A percentile compares a stretch with the other conserved stretches of the same genome.
Evolutionary conservation across 1,140 invertebrate genomes (phyloP).

Genomic region (Drosophila punjabiensis): DNA sequence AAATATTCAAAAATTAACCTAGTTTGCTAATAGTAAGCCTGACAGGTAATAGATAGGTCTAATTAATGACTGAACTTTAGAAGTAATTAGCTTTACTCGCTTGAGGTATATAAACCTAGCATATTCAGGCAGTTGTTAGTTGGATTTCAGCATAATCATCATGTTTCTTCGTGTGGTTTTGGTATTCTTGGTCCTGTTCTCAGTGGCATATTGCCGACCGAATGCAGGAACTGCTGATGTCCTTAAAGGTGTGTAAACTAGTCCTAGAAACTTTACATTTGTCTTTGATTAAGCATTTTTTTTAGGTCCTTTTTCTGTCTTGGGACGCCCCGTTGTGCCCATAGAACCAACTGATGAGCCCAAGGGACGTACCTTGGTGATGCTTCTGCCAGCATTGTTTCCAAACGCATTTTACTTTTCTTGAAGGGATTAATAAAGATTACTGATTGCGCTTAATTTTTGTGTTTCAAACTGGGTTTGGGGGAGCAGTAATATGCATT

Average conservation of each 20-base stretch:
- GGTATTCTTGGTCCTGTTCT: slow-evolving; percentile 11
- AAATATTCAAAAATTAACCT: neutral
- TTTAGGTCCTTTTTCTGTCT: neutral
- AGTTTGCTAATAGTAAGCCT: neutral
- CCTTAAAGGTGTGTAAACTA: neutral
- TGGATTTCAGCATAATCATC: neutral
- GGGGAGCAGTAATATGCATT: neutral
- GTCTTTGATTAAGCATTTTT: no score
- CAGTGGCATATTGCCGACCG: slow-evolving; percentile 1
- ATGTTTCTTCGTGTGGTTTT: slow-evolving; percentile 23
- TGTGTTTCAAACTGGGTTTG: neutral
- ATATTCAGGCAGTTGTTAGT: neutral
- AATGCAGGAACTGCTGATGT: neutral
- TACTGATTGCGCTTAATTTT: neutral
- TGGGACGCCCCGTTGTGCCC: slow-evolving; percentile 5
- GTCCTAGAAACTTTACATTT: neutral
- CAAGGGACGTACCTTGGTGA: neutral
- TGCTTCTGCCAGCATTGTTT: slow-evolving; percentile 15
- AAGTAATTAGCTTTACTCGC: slow-evolving; percentile 7
- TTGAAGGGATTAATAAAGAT: slow-evolving; percentile 11
- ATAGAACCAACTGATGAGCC: neutral
- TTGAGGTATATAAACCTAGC: slow-evolving; percentile 14
- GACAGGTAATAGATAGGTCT: neutral
- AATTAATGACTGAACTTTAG: slow-evolving; percentile 4
- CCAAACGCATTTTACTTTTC: slow-evolving; percentile 4